phyloP scores from a whole-genome alignment of 1,140 invertebrate genomes.

The Drosophila lacertosa region DNA sequence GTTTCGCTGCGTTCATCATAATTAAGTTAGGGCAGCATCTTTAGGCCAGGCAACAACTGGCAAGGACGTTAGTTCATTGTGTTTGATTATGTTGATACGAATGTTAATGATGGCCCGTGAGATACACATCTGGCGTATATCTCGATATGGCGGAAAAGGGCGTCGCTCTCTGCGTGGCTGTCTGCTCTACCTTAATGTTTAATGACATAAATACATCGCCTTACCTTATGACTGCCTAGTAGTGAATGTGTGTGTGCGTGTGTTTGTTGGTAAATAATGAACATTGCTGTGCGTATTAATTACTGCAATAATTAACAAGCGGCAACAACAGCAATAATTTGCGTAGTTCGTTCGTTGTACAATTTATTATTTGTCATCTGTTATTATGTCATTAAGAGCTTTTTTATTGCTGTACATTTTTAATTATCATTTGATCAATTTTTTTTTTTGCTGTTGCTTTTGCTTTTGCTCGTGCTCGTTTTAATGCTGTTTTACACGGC shows the following conservation, averaged over 20 bases:
- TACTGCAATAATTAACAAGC: conserved; percentile 72
- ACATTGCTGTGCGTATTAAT: conserved; percentile 73
- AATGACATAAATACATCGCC: conserved; percentile 64
- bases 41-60: conserved; percentile 12
- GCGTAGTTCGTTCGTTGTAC: conserved; percentile 52
- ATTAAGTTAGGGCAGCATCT: conserved; percentile 57
- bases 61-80: conserved; percentile 50
- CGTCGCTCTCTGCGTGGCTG: conserved; percentile 8
- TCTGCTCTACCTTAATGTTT: conserved; percentile 42
- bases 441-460: conserved; percentile 10
- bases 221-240: conserved; percentile 11
- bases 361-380: conserved; percentile 83
- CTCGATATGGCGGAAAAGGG: conserved; percentile 20
- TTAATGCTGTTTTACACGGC: conserved; percentile 69
- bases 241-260: conserved; percentile 7
- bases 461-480: conserved; percentile 29
- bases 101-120: conserved; percentile 59
- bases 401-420: conserved; percentile 72
- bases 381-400: conserved; percentile 79
- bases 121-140: conserved; percentile 38
- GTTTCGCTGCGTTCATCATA: conserved; percentile 58
- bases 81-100: conserved; percentile 64
- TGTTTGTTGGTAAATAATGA: conserved; percentile 65
- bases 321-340: conserved; percentile 60
- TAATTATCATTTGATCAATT: conserved; percentile 79